These are phyloP conservation scores for Uloborus diversus DNA, from an alignment of 1,140 invertebrate genomes.

Conservation along the genomic window DNA sequence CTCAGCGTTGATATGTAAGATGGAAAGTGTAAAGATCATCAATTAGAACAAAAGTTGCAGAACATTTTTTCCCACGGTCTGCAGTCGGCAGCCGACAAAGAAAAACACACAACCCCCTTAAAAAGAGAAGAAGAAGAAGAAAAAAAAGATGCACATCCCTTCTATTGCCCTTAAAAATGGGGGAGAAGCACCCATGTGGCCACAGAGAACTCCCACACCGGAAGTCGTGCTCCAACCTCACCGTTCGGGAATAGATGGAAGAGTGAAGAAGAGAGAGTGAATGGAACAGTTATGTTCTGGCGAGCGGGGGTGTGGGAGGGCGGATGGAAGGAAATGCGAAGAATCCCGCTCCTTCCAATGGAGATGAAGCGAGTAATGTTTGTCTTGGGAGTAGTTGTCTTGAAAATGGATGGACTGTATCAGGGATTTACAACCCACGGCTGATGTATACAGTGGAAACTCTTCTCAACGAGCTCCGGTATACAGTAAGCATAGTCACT, in stretches of 20 bases:
- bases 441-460: too few relatives aligned
- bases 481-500: too few relatives aligned
- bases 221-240: background rate
- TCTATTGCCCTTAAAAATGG: background rate
- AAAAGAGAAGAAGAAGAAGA: too few relatives aligned
- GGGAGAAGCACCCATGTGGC: conserved; percentile 28
- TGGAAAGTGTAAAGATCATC: too few relatives aligned
- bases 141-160: too few relatives aligned
- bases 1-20: too few relatives aligned
- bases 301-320: background rate
- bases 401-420: too few relatives aligned
- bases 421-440: too few relatives aligned
- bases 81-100: conserved; percentile 22
- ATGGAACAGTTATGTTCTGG: background rate
- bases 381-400: too few relatives aligned
- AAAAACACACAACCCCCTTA: background rate
- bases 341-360: background rate
- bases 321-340: background rate
- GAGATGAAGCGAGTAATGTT: too few relatives aligned
- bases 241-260: background rate
- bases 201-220: background rate
- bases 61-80: conserved; percentile 48
- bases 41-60: too few relatives aligned
- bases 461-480: too few relatives aligned
- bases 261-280: background rate